Base-by-base conservation (phyloP, 2,888 invertebrate species). In the Drosophila pseudotalamancana region DNA sequence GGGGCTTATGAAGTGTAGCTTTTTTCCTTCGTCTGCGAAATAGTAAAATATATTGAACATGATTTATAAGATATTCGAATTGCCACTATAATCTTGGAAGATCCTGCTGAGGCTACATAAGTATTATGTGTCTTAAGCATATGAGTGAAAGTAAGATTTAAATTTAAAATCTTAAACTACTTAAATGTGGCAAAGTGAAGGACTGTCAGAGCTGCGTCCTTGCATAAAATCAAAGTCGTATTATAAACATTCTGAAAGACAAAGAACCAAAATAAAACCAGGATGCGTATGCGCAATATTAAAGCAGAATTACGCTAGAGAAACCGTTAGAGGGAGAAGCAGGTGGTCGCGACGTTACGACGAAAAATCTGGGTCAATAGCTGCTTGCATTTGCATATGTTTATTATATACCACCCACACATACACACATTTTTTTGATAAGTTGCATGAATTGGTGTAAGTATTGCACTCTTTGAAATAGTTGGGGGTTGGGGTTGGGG, bases 1-100 rank as follows among this genome's bases (percentile, higher is more conserved):
- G 40, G 90, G 90, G 70, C 90, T 90, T 45, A 89, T 88, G 71
- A 90, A 91, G 66, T 91, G 90, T 25, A 91, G 69, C 66, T 90
- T 91, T 91, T 90, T 91, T 91, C 90, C 91, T 90, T 91, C 90
- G 82, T 90, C 91, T 91, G 68, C 1, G 54, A 72, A 34, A 16
- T 2, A 18, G 11, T n/a, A n/a, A n/a, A n/a, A n/a, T n/a, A n/a
- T n/a, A n/a, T n/a, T n/a, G n/a, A n/a, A n/a, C n/a, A n/a, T n/a
- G n/a, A n/a, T n/a, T n/a, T n/a, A n/a, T n/a, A n/a, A n/a, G n/a
- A n/a, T n/a, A n/a, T n/a, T n/a, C n/a, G n/a, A n/a, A n/a, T n/a
- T n/a, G n/a, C n/a, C n/a, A n/a, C n/a, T n/a, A n/a, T n/a, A n/a
- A n/a, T n/a, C n/a, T n/a, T n/a, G n/a, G n/a, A n/a, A n/a, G n/a